phyloP scores from a whole-genome alignment of 2,888 invertebrate species.

The Tiliacea aurago region DNA sequence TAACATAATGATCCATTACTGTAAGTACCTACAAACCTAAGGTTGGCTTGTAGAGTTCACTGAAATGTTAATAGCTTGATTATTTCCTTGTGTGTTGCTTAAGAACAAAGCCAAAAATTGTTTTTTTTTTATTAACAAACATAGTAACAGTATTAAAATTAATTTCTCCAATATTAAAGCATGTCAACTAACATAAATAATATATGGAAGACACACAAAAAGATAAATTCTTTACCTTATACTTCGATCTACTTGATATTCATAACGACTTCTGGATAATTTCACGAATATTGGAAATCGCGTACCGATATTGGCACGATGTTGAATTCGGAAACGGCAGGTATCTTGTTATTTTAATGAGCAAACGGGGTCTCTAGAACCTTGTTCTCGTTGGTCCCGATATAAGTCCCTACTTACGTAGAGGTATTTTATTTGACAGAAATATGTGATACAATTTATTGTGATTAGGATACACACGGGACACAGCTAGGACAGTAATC shows the following conservation, averaged over 20 bases:
- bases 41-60: background rate
- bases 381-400: background rate
- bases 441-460: no score
- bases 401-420: no score
- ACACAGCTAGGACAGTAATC: no score
- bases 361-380: background rate
- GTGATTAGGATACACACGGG: no score
- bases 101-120: background rate
- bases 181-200: background rate
- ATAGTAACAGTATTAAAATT: no score
- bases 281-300: conserved; percentile 35
- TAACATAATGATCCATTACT: background rate
- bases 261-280: conserved; percentile 40
- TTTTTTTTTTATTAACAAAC: background rate
- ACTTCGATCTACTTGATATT: conserved; percentile 30
- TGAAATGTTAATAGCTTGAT: no score
- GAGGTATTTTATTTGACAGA: background rate
- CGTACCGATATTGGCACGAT: conserved; percentile 18
- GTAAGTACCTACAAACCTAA: background rate
- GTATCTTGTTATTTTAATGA: conserved; percentile 20
- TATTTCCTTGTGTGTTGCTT: background rate
- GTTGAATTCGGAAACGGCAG: conserved; percentile 8
- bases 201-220: background rate
- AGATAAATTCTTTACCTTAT: conserved; percentile 6
- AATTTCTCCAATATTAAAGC: no score